Conservation (phyloP, 2,113 vertebrate species). For the Noturus placidus region DNA sequence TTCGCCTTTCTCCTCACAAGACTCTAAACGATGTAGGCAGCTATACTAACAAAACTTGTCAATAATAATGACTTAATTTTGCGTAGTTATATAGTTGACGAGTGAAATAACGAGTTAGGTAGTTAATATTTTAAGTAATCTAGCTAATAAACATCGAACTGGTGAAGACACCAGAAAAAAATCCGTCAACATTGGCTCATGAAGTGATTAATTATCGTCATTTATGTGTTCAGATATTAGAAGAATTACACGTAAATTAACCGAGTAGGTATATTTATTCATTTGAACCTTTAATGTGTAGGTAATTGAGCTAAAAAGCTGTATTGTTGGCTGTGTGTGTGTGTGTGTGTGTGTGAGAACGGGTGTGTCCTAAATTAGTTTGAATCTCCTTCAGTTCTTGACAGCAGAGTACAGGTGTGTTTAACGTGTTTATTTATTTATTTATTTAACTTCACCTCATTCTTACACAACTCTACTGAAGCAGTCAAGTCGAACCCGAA, state of each 20-base stretch:
- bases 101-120: neutral
- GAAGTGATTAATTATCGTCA: too few relatives aligned
- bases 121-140: neutral
- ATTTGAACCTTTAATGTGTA: neutral
- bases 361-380: slow-evolving; percentile 7
- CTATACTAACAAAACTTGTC: neutral
- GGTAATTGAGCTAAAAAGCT: neutral
- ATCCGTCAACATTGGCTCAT: neutral
- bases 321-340: neutral
- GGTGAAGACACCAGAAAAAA: neutral
- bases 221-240: neutral
- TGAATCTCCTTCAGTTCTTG: neutral
- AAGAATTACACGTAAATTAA: slow-evolving; percentile 1
- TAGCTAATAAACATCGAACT: neutral
- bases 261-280: neutral
- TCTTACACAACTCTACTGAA: too few relatives aligned
- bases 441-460: too few relatives aligned
- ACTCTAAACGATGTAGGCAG: neutral
- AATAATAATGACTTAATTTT: neutral
- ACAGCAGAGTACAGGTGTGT: neutral
- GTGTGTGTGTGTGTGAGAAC: too few relatives aligned
- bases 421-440: too few relatives aligned
- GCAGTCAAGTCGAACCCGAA: neutral
- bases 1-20: neutral
- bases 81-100: too few relatives aligned